Base-by-base conservation (phyloP, 2,888 invertebrate species). In the Micoletzkya japonica region DNA sequence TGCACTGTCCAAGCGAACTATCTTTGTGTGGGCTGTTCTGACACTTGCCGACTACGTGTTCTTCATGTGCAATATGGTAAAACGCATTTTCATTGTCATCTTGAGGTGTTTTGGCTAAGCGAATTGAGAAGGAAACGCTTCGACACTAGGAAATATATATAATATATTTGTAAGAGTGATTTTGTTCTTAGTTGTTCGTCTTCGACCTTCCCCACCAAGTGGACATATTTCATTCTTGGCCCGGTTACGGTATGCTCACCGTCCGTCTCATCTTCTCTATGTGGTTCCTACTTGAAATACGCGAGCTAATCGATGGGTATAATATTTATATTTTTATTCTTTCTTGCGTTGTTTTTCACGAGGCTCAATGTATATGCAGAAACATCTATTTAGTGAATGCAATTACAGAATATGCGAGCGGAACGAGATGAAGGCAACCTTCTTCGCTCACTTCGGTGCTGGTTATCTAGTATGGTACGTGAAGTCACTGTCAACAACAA, bases 141-240 rank as follows among this genome's bases (percentile, higher is more conserved):
- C n/a, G n/a, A n/a, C n/a, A n/a, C n/a, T n/a, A n/a, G n/a, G n/a
- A n/a, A n/a, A n/a, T n/a, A n/a, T n/a, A n/a, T n/a, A n/a, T n/a
- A n/a, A n/a, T n/a, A n/a, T n/a, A n/a, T n/a, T n/a, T n/a, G n/a
- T n/a, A n/a, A n/a, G n/a, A n/a, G n/a, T n/a, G n/a, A n/a, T n/a
- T 54, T 24, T 73, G 73, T 67, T 87, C 89, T 71, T 87, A 95
- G 95, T 93, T 93, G 73, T 95, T 95, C 88, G 92, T 96, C 52
- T 94, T 96, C 86, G 93, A 94, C 39, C 70, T 72, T 63, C 92
- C 95, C 80, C 94, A 94, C 86, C 95, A 96, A 86, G 92, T 94
- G 69, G 95, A 95, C 85, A 94, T 96, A 86, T 97, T 95, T 88
- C 94, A 95, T 87, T 95, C 95, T 0, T 94, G 94, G 93, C 95